Percentiles rank a stretch among this genome's conserved stretches.
phyloP scores from a whole-genome alignment of 1,140 invertebrate species.

The Rhagoletis pomonella region DNA sequence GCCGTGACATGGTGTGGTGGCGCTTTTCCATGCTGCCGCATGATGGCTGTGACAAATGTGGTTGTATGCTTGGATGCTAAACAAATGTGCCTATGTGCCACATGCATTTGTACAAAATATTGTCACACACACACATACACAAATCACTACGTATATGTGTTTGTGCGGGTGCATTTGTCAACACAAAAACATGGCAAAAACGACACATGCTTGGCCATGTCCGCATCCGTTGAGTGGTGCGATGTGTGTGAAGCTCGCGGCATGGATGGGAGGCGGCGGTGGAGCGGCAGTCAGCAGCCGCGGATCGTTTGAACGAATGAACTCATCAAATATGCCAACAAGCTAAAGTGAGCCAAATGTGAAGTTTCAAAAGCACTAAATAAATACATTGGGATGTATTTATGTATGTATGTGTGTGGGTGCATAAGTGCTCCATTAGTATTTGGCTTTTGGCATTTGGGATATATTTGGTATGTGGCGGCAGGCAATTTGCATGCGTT shows the following conservation, averaged over 20 bases:
- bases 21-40: slow-evolving; percentile 38
- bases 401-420: no score
- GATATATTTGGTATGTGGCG: no score
- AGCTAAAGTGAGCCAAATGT: slow-evolving; percentile 42
- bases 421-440: no score
- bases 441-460: no score
- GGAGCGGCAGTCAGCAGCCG: background rate
- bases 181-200: slow-evolving; percentile 15
- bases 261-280: background rate
- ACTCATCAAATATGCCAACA: slow-evolving; percentile 33
- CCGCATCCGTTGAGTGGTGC: background rate
- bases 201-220: background rate
- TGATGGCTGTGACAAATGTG: slow-evolving; percentile 42
- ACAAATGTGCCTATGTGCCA: background rate
- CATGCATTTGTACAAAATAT: background rate
- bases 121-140: background rate
- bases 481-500: no score
- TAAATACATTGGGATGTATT: background rate
- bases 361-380: slow-evolving; percentile 44
- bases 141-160: background rate
- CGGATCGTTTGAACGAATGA: slow-evolving; percentile 40
- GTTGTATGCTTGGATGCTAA: background rate
- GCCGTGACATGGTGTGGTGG: background rate
- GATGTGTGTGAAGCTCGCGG: background rate
- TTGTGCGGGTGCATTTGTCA: slow-evolving; percentile 35